Conservation (phyloP, 1,140 invertebrate species). For the Battus philenor region DNA sequence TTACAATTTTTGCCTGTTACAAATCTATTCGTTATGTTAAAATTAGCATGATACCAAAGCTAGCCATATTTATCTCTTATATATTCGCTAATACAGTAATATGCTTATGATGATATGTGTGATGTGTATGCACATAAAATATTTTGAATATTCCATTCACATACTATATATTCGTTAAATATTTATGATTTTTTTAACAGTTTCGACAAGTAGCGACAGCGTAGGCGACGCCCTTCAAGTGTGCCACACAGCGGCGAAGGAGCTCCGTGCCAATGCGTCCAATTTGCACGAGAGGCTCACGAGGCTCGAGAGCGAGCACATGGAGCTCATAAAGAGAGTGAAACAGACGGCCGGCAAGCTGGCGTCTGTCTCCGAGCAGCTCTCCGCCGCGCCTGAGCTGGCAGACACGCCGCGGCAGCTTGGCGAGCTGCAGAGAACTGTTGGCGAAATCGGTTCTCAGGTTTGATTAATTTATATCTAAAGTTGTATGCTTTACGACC, state of each 20-base stretch:
- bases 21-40: too few species aligned
- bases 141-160: too few species aligned
- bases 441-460: slow-evolving; percentile 78
- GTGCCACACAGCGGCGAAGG: slow-evolving; percentile 79
- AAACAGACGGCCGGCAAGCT: slow-evolving; percentile 70
- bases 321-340: slow-evolving; percentile 36
- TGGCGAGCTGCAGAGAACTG: slow-evolving; percentile 73
- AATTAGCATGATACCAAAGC: too few species aligned
- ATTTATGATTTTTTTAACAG: slow-evolving; percentile 59
- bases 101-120: too few species aligned
- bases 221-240: slow-evolving; percentile 80
- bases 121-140: too few species aligned
- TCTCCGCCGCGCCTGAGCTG: slow-evolving; percentile 77
- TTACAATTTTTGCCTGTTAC: too few species aligned
- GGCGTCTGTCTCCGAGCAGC: slow-evolving; percentile 74
- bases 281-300: slow-evolving; percentile 74
- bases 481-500: too few species aligned
- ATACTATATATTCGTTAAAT: too few species aligned
- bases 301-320: slow-evolving; percentile 41
- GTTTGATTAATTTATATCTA: slow-evolving; percentile 29
- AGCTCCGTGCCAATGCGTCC: slow-evolving; percentile 79
- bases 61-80: too few species aligned
- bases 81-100: too few species aligned
- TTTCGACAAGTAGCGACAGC: slow-evolving; percentile 79
- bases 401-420: slow-evolving; percentile 76